Evolutionary conservation across 2,113 vertebrate genomes (phyloP), one percentile per base, ranked within the genome.

Genomic region (Cyanistes caeruleus): DNA sequence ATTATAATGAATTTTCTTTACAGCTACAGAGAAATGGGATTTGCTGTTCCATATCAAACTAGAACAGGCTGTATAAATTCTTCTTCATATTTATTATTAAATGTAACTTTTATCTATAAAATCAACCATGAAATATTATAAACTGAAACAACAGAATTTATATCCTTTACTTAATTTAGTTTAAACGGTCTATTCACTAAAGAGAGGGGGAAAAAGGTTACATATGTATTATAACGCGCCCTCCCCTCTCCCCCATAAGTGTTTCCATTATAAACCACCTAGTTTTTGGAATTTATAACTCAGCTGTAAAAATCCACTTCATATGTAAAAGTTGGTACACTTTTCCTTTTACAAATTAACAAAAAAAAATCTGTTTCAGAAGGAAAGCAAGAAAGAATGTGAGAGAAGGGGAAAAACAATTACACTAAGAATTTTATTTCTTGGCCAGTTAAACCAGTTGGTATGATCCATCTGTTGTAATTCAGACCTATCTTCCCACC

Each of bases 1-100:
- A 98, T 98, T 97, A 98, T 97, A 98, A 98, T 98, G 98, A 98
- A 98, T 98, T 98, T 98, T 98, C 98, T 98, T 98, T 98, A 98
- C 97, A 98, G 95, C 98, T 98, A 97, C 89, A 98, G 97, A 98
- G 97, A 98, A 98, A 98, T 98, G 97, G 96, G 97, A 98, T 98
- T 97, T 98, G 98, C 98, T 98, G 95, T 97, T 98, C 97, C 97
- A 97, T 97, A 98, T 98, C 98, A 98, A 98, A 97, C 91, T 72
- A 97, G 95, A 98, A 97, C 93, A 97, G 98, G 97, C 95, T 97
- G 58, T 95, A 98, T 98, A 98, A 98, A 98, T 98, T 98, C 91
- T 98, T 97, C 97, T 98, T 97, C 94, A 95, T 98, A 98, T 98
- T 98, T 98, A 98, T 97, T 98, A 97, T 98, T 98, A 98, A 98